Evolutionary conservation across 1,140 invertebrate species (phyloP).

Genomic region (Bombus polaris): DNA sequence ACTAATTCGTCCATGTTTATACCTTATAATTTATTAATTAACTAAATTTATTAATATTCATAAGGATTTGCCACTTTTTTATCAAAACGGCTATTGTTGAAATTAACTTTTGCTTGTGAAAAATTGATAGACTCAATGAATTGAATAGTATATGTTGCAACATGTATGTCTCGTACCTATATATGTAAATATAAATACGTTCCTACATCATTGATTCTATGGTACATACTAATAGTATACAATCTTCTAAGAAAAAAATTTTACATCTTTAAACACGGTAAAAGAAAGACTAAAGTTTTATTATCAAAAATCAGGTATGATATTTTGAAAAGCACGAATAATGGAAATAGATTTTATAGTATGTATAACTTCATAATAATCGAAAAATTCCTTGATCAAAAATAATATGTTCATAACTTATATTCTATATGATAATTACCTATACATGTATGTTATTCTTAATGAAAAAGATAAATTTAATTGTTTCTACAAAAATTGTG

Average conservation of each 20-base stretch:
- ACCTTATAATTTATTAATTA: slow-evolving; percentile 6
- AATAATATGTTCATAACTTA: slow-evolving; percentile 6
- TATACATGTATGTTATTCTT: slow-evolving; percentile 9
- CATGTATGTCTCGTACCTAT: background rate
- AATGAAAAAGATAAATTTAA: background rate
- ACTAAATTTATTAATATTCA: slow-evolving; percentile 11
- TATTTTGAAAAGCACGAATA: background rate
- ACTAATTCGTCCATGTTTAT: slow-evolving; percentile 1
- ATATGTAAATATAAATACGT: slow-evolving; percentile 19
- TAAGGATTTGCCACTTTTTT: background rate
- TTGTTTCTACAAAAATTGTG: slow-evolving; percentile 4
- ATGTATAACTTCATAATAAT: background rate
- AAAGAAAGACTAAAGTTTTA: background rate
- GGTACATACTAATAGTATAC: slow-evolving; percentile 9
- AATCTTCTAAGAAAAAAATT: background rate
- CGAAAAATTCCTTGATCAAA: background rate
- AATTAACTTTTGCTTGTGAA: background rate
- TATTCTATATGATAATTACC: background rate
- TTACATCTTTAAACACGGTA: background rate
- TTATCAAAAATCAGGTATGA: background rate
- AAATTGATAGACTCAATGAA: background rate
- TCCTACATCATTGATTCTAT: slow-evolving; percentile 21
- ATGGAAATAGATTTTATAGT: background rate
- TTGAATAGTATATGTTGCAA: background rate
- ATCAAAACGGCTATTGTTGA: background rate